Evolutionary conservation across 2,113 vertebrate genomes (phyloP), one percentile per base, ranked within the genome.

Genomic region (Xiphophorus couchianus): DNA sequence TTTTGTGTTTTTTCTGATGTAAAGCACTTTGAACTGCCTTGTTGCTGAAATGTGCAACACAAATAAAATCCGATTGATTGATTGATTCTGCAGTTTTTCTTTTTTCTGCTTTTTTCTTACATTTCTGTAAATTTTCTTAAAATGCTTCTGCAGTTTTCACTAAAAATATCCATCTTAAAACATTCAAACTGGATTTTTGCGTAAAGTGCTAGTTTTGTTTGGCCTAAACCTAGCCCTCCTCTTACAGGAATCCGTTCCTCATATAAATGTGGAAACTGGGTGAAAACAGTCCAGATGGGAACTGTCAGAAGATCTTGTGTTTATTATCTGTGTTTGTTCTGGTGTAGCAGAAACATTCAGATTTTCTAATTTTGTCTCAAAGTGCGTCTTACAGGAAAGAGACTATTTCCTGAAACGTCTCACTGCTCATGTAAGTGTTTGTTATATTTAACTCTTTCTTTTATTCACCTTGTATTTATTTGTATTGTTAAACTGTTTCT

Each of bases 361-460:
- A 15, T 39, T 27, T 6, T 44, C 44, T 42, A 60, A 58, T 58
- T 54, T 35, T 68, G 6, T 54, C 12, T 2, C 60, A 15, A 25
- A 62, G 10, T 42, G 4, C 27, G 15, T 61, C n/a, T 66, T 78
- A 71, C 37, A 5, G 44, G 44, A 48, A 5, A 48, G 13, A 13
- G 71, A 83, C 8, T 25, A 71, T 69, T 60, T 86, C 27, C 35
- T 77, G 68, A 62, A 80, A 76, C 13, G 33, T 64, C 27, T 54
- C 30, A 30, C 15, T 8, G 67, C 62, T 74, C 1, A 27, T 71
- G 66, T 37, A n/a, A 62, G 39, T 73, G 51, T 90, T 91, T 89
- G 93, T 64, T 1, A 10, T 30, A 4, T 2, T 22, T 19, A 10
- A 28, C 74, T 0, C 15, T 74, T 19, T 75, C 33, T 33, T 66